Evolutionary conservation across 1,140 invertebrate genomes (phyloP).

Genomic region (Andricus grossulariae): DNA sequence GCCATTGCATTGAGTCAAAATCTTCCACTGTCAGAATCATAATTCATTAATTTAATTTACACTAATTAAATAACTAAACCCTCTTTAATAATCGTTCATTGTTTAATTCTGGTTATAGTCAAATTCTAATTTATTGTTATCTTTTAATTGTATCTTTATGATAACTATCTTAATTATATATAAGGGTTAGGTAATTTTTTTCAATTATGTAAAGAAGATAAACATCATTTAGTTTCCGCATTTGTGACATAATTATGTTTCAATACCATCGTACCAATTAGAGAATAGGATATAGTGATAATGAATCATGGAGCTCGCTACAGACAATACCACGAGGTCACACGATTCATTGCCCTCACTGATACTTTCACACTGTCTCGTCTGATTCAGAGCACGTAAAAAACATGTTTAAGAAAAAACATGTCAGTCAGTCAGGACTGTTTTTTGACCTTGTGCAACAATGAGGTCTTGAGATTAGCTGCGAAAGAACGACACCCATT

Average conservation of each 20-base stretch:
- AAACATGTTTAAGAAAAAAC: neutral
- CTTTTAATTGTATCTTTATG: neutral
- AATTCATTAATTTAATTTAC: too few relatives aligned
- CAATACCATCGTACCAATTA: constrained; percentile 7
- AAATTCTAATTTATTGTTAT: neutral
- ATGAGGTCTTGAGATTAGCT: neutral
- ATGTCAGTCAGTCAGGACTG: neutral
- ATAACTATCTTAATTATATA: too few relatives aligned
- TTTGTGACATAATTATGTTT: constrained; percentile 22
- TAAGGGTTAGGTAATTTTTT: too few relatives aligned
- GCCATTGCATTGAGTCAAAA: too few relatives aligned
- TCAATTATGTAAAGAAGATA: neutral
- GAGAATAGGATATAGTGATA: constrained; percentile 17
- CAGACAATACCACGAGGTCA: constrained; percentile 47
- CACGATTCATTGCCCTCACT: constrained; percentile 47
- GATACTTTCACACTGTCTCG: constrained; percentile 61
- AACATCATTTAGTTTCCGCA: constrained; percentile 1
- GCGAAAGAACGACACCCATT: neutral
- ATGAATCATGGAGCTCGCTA: constrained; percentile 10
- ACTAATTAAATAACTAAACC: too few relatives aligned
- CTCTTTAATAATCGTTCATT: too few relatives aligned
- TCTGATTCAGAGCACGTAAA: constrained; percentile 18
- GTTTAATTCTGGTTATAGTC: neutral
- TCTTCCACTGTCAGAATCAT: too few relatives aligned
- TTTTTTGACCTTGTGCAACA: constrained; percentile 1